Evolutionary conservation across 2,113 vertebrate genomes (phyloP), one percentile per base, ranked within the genome.

Genomic region (Heloderma charlesbogerti): DNA sequence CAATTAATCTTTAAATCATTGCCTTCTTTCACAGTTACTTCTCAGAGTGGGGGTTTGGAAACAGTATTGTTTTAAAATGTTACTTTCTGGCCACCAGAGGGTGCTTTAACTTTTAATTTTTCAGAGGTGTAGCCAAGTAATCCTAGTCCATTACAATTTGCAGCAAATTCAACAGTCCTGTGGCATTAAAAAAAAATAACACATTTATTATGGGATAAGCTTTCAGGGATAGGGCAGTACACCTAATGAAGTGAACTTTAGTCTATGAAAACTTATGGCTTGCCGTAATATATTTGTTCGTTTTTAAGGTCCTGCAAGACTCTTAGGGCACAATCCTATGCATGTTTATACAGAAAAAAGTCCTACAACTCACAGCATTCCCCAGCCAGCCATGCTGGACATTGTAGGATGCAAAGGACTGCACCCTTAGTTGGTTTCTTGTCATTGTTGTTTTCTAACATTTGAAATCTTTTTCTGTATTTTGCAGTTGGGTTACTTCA

Each of bases 61-160:
- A 72, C 45, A 54, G 43, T 9, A 37, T 20, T 74, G 25, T 82
- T 45, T 74, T 34, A 43, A 66, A 34, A 74, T 89, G 40, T 60
- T 69, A 2, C 18, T 20, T 18, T 51, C 3, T 40, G 77, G 84
- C 95, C 96, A 94, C 94, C 93, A 97, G 96, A 95, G 94, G 95
- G 94, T 90, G 93, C 94, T 90, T 94, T 63, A 48, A 91, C 92
- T 31, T 93, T 12, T 90, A 2, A 67, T 22, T 18, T 63, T 63
- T 18, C 60, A 63, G 60, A 63, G 20, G 60, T 20, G 5, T 63
- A 63, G 60, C 60, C 20, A 63, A 22, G 60, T 10, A 45, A 9
- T 25, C 25, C 43, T 45, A 27, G 31, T 1, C 37, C 77, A 37
- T 45, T n/a, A n/a, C n/a, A n/a, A n/a, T n/a, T n/a, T 48, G 77